Evolutionary conservation across 2,113 vertebrate genomes (phyloP), one percentile per base, ranked within the genome.

Genomic region (Acinonyx jubatus): DNA sequence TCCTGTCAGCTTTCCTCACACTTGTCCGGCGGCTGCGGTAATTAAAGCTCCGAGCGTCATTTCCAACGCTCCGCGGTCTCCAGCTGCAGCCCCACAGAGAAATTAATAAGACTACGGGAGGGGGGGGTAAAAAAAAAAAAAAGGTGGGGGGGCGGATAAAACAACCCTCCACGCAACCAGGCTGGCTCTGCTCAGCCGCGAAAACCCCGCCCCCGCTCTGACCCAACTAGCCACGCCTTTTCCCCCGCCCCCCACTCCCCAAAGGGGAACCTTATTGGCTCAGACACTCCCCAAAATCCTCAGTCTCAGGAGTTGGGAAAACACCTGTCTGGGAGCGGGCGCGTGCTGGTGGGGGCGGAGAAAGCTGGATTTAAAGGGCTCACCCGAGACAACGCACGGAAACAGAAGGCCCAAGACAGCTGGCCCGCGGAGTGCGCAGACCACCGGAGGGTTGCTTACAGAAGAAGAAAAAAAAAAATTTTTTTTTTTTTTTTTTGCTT

Each of bases 251-350:
- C 65, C 55, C 97, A 13, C 27, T 5, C 94, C 98, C 96, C 61
- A 41, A 83, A 52, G 29, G 15, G 73, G 69, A 63, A 79, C 81
- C 95, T 93, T 69, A 98, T 98, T 98, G 96, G 98, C 68, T 94
- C 76, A 69, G 66, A 38, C 92, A 80, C n/a, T 95, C 66, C 89
- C 95, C 93, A 84, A 97, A 96, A 45, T 98, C 97, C 91, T 92
- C 45, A 52, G 97, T 92, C 95, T 90, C 76, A 1, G 50, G 98
- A 98, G 98, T 98, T 96, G 88, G 95, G 96, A 96, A 97, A 98
- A 98, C 98, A 98, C 98, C 98, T 98, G 98, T 98, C 98, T 86
- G 85, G n/a, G 81, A 83, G 82, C 69, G 11, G 25, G 83, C 80
- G 92, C 52, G 4, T 76, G 41, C 48, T 13, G 78, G n/a, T 23